Evolutionary conservation across 2,888 invertebrate genomes (phyloP).

Genomic region (Drosophila phalerata): DNA sequence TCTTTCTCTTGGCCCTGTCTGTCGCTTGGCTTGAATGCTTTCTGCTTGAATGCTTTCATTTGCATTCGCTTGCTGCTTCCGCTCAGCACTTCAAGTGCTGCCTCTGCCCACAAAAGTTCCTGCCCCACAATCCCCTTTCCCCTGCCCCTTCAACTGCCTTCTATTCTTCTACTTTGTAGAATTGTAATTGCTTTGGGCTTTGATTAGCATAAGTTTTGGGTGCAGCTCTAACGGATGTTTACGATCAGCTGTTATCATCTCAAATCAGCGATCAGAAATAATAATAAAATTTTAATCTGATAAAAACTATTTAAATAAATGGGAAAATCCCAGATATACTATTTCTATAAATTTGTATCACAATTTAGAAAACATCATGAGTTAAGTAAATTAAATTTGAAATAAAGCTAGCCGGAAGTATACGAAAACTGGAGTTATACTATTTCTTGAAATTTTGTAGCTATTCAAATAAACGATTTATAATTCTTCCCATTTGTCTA

Average conservation of each 20-base stretch:
- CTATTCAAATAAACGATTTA: too few relatives aligned
- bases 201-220: slow-evolving; percentile 63
- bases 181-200: slow-evolving; percentile 51
- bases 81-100: slow-evolving; percentile 52
- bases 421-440: neutral
- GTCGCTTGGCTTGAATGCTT: slow-evolving; percentile 41
- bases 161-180: neutral
- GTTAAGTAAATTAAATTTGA: neutral
- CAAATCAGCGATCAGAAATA: neutral
- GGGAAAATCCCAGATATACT: too few relatives aligned
- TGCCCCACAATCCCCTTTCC: too few relatives aligned
- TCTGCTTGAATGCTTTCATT: slow-evolving; percentile 76
- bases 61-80: slow-evolving; percentile 67
- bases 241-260: neutral
- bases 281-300: neutral
- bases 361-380: neutral
- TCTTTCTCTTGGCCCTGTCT: slow-evolving; percentile 28
- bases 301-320: too few relatives aligned
- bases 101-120: slow-evolving; percentile 4
- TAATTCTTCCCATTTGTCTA: too few relatives aligned
- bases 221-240: neutral
- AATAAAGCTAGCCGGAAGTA: neutral
- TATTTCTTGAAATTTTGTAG: neutral
- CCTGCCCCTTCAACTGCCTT: slow-evolving; percentile 2
- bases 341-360: neutral